A percentile compares a stretch with the other conserved stretches of the same genome.
Evolutionary conservation across 2,113 vertebrate species (phyloP).

Genomic region (Anoplopoma fimbria): DNA sequence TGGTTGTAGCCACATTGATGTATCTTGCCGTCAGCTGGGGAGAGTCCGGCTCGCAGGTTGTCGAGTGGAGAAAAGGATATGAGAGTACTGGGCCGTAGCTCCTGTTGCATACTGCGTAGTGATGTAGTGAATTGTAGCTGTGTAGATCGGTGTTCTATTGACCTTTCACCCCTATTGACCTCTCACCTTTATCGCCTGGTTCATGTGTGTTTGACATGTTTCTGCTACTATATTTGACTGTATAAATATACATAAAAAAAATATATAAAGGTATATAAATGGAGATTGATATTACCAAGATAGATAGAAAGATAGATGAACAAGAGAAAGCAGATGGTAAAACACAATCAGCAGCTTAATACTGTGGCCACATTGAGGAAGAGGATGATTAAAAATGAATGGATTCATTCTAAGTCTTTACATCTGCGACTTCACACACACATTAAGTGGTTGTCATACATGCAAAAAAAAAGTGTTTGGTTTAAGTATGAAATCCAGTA

Average conservation of each 20-base stretch:
- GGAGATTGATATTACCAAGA: conserved; percentile 72
- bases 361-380: conserved; percentile 31
- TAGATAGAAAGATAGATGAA: conserved; percentile 76
- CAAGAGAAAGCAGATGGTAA: conserved; percentile 52
- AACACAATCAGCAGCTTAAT: conserved; percentile 32
- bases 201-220: conserved; percentile 80
- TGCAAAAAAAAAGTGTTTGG: conserved; percentile 54
- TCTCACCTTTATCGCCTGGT: conserved; percentile 73
- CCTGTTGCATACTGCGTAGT: conserved; percentile 74
- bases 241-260: conserved; percentile 83
- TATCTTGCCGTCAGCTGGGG: not conserved
- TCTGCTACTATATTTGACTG: conserved; percentile 78
- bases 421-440: conserved; percentile 37
- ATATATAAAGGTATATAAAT: conserved; percentile 74
- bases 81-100: conserved; percentile 66
- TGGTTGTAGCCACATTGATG: not conserved
- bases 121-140: conserved; percentile 81
- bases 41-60: conserved; percentile 23
- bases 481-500: conserved; percentile 63
- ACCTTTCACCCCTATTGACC: conserved; percentile 69
- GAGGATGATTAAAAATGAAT: conserved; percentile 21
- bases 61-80: conserved; percentile 33
- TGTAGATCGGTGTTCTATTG: conserved; percentile 78
- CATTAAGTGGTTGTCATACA: conserved; percentile 39
- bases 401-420: conserved; percentile 32